Evolutionary conservation across 2,113 vertebrate species (phyloP).

Genomic region (Rhea americana): DNA sequence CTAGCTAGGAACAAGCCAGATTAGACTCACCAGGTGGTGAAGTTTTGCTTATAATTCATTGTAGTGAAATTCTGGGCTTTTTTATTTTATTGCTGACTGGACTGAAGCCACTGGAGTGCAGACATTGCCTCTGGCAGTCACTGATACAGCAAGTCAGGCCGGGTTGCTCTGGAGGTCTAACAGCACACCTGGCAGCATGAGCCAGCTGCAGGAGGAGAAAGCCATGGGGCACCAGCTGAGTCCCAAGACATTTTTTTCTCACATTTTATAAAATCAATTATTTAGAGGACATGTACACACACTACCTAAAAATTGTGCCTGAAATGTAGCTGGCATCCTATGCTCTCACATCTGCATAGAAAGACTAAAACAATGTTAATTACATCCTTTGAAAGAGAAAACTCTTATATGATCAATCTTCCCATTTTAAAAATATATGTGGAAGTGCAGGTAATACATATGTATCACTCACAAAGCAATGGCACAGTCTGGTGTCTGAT

Average conservation of each 20-base stretch:
- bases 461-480: not conserved
- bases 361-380: not conserved
- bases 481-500: not conserved
- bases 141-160: not conserved
- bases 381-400: not conserved
- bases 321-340: not conserved
- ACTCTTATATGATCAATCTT: not conserved
- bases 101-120: slow-evolving; percentile 1
- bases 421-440: not conserved
- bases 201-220: not conserved
- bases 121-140: not conserved
- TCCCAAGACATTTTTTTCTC: not conserved
- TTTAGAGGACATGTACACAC: not conserved
- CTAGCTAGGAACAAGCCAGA: not conserved
- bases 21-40: not conserved
- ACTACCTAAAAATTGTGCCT: slow-evolving; percentile 6
- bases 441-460: not conserved
- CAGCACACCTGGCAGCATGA: not conserved
- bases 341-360: not conserved
- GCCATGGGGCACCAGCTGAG: not conserved
- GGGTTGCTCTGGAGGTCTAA: slow-evolving; percentile 1
- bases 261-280: slow-evolving; percentile 23
- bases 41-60: not conserved
- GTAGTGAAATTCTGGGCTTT: not conserved
- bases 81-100: slow-evolving; percentile 1